Percentiles rank a stretch among this genome's conserved stretches.
phyloP scores from a whole-genome alignment of 2,113 vertebrate species.

The Myotis brandtii region DNA sequence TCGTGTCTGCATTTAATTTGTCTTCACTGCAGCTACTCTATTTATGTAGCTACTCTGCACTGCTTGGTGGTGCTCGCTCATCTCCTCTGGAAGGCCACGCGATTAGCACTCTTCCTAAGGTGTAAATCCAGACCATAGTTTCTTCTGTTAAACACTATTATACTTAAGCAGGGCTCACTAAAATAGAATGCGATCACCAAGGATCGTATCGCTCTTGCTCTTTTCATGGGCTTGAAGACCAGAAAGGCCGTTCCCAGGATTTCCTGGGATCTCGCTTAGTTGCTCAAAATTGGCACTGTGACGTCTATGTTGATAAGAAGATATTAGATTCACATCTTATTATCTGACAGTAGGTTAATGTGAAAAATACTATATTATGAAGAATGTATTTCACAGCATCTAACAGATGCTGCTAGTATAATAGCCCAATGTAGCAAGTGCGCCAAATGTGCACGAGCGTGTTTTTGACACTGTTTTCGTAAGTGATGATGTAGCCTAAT shows the following conservation, averaged over 20 bases:
- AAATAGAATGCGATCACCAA: not conserved
- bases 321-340: not conserved
- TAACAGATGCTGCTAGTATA: constrained; percentile 61
- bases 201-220: not conserved
- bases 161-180: not conserved
- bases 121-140: not conserved
- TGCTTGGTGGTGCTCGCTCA: not conserved
- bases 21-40: not conserved
- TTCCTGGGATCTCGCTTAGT: not conserved
- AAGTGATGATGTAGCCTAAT: constrained; percentile 59
- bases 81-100: not conserved
- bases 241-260: not conserved
- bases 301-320: not conserved
- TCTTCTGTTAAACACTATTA: not conserved
- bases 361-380: constrained; percentile 23
- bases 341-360: constrained; percentile 1
- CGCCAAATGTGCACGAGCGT: constrained; percentile 42
- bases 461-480: constrained; percentile 69
- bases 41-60: not conserved
- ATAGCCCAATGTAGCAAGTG: not conserved
- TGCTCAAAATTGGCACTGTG: not conserved
- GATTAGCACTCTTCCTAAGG: not conserved
- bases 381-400: constrained; percentile 30
- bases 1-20: not conserved
- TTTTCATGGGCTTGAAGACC: not conserved